A percentile compares a stretch with the other conserved stretches of the same genome.
Conservation (phyloP, 1,140 invertebrate species). For the Geopemphigus sp. region DNA sequence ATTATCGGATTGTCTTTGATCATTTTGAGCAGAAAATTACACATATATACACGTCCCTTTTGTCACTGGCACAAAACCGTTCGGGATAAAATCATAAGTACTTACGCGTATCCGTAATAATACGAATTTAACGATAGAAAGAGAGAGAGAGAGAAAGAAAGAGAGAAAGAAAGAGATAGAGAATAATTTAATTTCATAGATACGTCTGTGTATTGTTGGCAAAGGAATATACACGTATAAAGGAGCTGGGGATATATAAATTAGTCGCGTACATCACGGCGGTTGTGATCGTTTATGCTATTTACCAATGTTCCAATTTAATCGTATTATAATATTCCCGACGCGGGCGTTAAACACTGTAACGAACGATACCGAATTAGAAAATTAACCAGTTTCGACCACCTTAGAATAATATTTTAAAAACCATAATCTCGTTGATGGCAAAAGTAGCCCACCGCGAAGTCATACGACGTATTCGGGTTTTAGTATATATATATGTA, state of each 20-base stretch:
- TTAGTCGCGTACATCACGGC: not conserved
- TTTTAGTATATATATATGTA: too few species aligned
- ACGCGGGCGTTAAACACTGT: not conserved
- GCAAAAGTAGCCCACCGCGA: too few species aligned
- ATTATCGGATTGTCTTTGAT: not conserved
- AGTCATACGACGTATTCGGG: too few species aligned
- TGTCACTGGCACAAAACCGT: not conserved
- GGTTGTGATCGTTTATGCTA: not conserved
- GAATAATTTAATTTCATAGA: conserved; percentile 16
- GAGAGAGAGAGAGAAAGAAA: not conserved
- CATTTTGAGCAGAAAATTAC: conserved; percentile 15
- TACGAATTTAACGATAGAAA: not conserved
- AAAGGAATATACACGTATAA: not conserved
- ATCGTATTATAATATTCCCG: not conserved
- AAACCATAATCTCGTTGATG: too few species aligned
- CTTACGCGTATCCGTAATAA: not conserved
- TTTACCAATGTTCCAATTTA: not conserved
- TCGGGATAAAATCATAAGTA: conserved; percentile 6
- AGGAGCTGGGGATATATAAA: not conserved
- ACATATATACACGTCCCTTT: not conserved
- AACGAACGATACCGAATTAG: too few species aligned
- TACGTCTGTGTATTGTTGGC: conserved; percentile 1
- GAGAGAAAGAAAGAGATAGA: not conserved
- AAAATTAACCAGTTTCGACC: too few species aligned
- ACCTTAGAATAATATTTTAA: too few species aligned